Evolutionary conservation across 2,888 invertebrate species (phyloP), one percentile per base, ranked within the genome.

Genomic region (Teinopalpus imperialis): DNA sequence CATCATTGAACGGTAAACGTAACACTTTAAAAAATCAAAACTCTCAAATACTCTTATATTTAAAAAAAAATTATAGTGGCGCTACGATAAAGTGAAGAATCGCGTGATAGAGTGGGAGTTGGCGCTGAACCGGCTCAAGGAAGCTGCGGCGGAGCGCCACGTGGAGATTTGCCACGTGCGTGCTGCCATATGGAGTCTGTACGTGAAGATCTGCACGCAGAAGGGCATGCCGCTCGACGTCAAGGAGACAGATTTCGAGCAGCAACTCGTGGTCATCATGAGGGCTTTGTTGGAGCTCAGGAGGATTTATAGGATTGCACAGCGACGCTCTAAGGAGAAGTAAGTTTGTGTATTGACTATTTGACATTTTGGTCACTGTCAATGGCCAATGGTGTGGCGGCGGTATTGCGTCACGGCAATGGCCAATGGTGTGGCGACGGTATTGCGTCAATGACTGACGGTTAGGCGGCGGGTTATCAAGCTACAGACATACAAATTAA

Each of bases 31-130:
- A n/a, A n/a, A n/a, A n/a, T n/a, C n/a, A n/a, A n/a, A n/a, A n/a
- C n/a, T n/a, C n/a, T n/a, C n/a, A n/a, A n/a, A n/a, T n/a, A n/a
- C n/a, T n/a, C n/a, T n/a, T n/a, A n/a, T n/a, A n/a, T n/a, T n/a
- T n/a, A n/a, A n/a, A n/a, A n/a, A n/a, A n/a, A n/a, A n/a, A n/a
- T n/a, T n/a, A n/a, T 82, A 92, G 82, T 87, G 88, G 64, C 86
- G 91, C 27, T 91, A 91, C 64, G 91, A 92, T 57, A 86, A 82
- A 43, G 91, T 91, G 1, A 86, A 90, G 23, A 88, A 86, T 49
- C 83, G 90, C 21, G 90, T 92, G 0, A 70, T 92, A 18, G 90
- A 91, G 58, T 92, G 92, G 91, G 92, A 93, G 66, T 66, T 88
- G 1, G 88, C 91, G 0, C 81, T 93, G 0, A 85, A 90, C 43